Conservation (phyloP, 2,797 vertebrate genomes). For the Malacoraja senta region DNA sequence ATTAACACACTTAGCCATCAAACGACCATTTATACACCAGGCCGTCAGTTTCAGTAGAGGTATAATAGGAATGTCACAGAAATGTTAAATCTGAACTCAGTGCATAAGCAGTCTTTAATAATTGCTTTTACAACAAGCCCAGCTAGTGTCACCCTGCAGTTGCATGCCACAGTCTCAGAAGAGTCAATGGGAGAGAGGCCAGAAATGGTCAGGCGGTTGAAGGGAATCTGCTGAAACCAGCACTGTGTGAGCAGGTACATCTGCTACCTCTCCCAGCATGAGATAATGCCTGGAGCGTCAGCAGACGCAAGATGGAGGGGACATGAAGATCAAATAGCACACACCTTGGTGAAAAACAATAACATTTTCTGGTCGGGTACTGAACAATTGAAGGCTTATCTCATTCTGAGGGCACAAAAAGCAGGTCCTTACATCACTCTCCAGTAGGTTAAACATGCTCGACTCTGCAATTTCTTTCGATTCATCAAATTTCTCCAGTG, state of each 20-base stretch:
- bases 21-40: neutral
- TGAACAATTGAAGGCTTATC: neutral
- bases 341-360: neutral
- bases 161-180: neutral
- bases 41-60: neutral
- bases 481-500: constrained; percentile 94
- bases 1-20: neutral
- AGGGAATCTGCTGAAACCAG: neutral
- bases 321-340: neutral
- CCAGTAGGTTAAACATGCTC: constrained; percentile 97
- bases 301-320: neutral
- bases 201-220: neutral
- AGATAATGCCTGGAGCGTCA: neutral
- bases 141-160: neutral
- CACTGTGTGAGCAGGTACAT: neutral
- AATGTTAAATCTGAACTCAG: neutral
- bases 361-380: neutral
- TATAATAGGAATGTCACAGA: no score
- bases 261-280: neutral
- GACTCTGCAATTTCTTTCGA: constrained; percentile 93
- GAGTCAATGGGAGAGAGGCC: no score
- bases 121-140: neutral
- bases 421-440: constrained; percentile 78
- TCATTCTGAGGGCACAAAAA: neutral
- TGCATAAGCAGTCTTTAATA: neutral